Conservation (phyloP, 2,888 invertebrate genomes). For the Isoperla grammatica region DNA sequence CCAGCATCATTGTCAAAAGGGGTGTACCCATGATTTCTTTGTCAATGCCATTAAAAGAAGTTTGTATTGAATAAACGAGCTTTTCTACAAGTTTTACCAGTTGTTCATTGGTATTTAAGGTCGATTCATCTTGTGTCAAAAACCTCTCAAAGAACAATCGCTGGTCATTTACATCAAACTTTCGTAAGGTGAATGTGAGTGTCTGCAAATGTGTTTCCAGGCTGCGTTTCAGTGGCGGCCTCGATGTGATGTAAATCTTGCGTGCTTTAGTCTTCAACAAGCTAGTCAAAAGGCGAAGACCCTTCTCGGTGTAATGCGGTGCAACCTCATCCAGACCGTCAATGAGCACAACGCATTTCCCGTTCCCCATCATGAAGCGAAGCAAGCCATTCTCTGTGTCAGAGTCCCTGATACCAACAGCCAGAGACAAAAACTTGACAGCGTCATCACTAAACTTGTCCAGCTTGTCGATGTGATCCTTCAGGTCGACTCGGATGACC, state of each 20-base stretch:
- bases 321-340: background rate
- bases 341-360: background rate
- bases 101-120: background rate
- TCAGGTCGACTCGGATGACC: too few species aligned
- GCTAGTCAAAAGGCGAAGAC: background rate
- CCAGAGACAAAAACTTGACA: background rate
- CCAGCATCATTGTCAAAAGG: background rate
- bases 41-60: background rate
- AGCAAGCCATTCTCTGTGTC: background rate
- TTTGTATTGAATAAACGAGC: background rate
- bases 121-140: background rate
- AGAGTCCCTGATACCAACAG: background rate
- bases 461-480: too few species aligned
- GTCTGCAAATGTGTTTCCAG: background rate
- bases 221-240: background rate
- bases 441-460: too few species aligned
- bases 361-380: background rate
- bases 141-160: background rate
- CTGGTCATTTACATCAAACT: background rate
- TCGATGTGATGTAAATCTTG: background rate
- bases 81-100: background rate
- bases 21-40: background rate
- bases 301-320: background rate
- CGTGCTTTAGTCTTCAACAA: background rate
- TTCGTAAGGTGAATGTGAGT: background rate